Conservation (phyloP, 2,113 vertebrate species). For the Dascyllus trimaculatus region DNA sequence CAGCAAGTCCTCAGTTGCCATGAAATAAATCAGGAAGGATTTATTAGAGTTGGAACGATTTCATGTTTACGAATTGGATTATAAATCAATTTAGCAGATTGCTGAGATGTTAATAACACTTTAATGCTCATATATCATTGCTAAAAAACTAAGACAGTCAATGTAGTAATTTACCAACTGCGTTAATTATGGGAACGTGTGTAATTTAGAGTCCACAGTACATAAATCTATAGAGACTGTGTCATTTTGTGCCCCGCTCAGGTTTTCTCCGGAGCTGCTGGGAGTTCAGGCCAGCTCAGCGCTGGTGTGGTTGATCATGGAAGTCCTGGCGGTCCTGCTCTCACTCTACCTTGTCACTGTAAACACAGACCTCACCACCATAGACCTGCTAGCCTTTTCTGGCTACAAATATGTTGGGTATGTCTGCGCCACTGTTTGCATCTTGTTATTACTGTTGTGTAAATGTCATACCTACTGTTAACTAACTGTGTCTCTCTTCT, state of each 20-base stretch:
- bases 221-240: not conserved
- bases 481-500: constrained; percentile 5
- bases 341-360: constrained; percentile 91
- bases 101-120: too few species aligned
- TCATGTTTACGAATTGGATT: not conserved
- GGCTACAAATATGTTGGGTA: constrained; percentile 97
- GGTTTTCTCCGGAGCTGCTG: constrained; percentile 93
- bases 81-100: too few species aligned
- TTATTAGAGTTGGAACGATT: not conserved
- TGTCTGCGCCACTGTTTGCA: constrained; percentile 26
- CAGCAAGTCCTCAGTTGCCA: too few species aligned
- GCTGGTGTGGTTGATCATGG: constrained; percentile 92
- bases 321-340: constrained; percentile 89
- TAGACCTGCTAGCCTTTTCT: constrained; percentile 92
- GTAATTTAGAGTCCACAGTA: not conserved
- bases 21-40: not conserved
- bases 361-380: constrained; percentile 91
- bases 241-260: constrained; percentile 45
- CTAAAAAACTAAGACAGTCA: too few species aligned
- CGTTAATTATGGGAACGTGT: too few species aligned
- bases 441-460: not conserved
- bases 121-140: too few species aligned
- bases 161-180: too few species aligned
- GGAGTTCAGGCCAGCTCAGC: constrained; percentile 94
- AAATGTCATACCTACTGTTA: not conserved